Evolutionary conservation across 2,797 vertebrate genomes (phyloP).

Genomic region (Enteromius trimaculatus): DNA sequence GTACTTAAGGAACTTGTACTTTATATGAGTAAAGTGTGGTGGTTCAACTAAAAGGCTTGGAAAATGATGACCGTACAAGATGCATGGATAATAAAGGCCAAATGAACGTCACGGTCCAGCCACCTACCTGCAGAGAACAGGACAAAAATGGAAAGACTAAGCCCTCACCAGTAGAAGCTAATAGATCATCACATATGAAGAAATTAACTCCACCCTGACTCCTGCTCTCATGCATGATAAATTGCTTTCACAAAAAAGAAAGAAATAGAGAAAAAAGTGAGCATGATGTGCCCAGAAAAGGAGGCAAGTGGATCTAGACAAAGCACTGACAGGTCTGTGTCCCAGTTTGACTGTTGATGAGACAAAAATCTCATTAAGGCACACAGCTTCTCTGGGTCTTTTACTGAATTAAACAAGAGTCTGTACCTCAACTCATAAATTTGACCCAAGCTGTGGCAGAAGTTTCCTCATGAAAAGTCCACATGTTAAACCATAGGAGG

Average conservation of each 20-base stretch:
- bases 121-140: background rate
- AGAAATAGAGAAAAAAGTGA: constrained; percentile 16
- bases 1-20: constrained; percentile 32
- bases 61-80: background rate
- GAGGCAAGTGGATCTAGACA: constrained; percentile 68
- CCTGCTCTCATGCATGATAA: constrained; percentile 72
- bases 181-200: constrained; percentile 78
- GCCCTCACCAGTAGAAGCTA: constrained; percentile 72
- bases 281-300: constrained; percentile 69
- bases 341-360: constrained; percentile 77
- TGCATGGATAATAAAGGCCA: constrained; percentile 3
- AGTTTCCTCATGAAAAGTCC: background rate
- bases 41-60: constrained; percentile 6
- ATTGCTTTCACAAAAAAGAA: constrained; percentile 67
- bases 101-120: background rate
- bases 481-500: too few relatives aligned
- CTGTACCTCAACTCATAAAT: background rate
- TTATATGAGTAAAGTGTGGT: background rate
- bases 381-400: constrained; percentile 18
- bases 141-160: constrained; percentile 19
- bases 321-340: constrained; percentile 53
- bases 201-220: constrained; percentile 76
- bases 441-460: background rate
- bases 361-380: constrained; percentile 62
- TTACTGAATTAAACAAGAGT: constrained; percentile 16